phyloP scores from a whole-genome alignment of 2,113 vertebrate species.

The Haemorhous mexicanus region DNA sequence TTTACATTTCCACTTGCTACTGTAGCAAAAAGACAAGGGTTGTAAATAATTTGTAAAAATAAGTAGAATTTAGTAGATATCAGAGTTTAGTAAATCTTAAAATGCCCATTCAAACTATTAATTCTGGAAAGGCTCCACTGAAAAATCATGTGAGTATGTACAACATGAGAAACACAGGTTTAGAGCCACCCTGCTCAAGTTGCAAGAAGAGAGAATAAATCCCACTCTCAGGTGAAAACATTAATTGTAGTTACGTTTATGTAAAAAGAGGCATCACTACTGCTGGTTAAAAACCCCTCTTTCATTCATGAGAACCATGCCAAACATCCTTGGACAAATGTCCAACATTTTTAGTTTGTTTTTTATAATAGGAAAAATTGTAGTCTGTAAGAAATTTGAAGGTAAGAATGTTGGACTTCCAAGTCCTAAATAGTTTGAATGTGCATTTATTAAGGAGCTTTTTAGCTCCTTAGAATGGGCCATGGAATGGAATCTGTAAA shows the following conservation, averaged over 20 bases:
- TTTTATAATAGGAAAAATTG: background rate
- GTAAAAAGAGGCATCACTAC: background rate
- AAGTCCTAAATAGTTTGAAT: background rate
- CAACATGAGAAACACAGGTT: background rate
- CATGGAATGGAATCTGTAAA: rapidly evolving
- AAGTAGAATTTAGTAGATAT: background rate
- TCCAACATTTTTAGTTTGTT: background rate
- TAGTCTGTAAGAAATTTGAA: background rate
- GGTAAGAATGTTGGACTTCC: background rate
- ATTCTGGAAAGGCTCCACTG: background rate
- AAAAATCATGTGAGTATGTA: background rate
- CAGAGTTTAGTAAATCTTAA: background rate
- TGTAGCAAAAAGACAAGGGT: background rate
- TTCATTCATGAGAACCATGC: background rate
- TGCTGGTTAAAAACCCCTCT: background rate
- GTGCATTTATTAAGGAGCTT: background rate
- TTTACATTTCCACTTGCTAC: background rate
- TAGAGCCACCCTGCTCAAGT: background rate
- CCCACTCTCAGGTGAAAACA: background rate
- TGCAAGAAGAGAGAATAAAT: background rate
- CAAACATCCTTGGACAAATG: background rate
- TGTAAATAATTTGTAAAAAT: background rate
- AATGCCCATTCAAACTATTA: background rate
- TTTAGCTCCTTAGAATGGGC: background rate
- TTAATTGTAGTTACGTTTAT: background rate